A percentile compares a stretch with the other conserved stretches of the same genome.
Evolutionary conservation across 2,113 vertebrate species (phyloP).

Genomic region (Clarias macrocephalus): DNA sequence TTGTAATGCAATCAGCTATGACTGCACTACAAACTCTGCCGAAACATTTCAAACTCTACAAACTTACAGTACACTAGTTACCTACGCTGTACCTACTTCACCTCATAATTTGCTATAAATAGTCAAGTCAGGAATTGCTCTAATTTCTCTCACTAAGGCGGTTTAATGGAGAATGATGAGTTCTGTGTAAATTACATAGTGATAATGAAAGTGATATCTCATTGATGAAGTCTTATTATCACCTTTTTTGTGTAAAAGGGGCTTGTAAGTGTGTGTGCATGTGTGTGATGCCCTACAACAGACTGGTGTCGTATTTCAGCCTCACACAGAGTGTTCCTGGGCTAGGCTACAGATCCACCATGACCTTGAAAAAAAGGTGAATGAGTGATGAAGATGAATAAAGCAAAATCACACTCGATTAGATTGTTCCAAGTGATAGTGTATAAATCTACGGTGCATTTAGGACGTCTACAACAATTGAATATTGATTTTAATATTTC

Average conservation of each 20-base stretch:
- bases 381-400: background rate
- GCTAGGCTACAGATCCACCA: background rate
- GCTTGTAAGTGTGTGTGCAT: background rate
- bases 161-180: no score
- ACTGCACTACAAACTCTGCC: no score
- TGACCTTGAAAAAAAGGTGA: background rate
- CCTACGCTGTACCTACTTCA: no score
- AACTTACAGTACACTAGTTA: no score
- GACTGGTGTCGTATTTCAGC: background rate
- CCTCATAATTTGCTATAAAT: no score
- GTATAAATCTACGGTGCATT: background rate
- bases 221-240: no score
- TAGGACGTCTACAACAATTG: background rate
- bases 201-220: no score
- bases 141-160: no score
- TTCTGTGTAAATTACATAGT: no score
- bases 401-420: background rate
- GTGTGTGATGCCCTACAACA: background rate
- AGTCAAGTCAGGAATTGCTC: no score
- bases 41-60: no score
- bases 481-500: background rate
- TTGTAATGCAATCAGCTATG: no score
- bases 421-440: background rate
- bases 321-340: background rate
- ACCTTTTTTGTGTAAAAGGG: background rate